These are phyloP conservation scores for Ciconia stormi DNA, from an alignment of 2,113 vertebrate species.

Conservation along the genomic window DNA sequence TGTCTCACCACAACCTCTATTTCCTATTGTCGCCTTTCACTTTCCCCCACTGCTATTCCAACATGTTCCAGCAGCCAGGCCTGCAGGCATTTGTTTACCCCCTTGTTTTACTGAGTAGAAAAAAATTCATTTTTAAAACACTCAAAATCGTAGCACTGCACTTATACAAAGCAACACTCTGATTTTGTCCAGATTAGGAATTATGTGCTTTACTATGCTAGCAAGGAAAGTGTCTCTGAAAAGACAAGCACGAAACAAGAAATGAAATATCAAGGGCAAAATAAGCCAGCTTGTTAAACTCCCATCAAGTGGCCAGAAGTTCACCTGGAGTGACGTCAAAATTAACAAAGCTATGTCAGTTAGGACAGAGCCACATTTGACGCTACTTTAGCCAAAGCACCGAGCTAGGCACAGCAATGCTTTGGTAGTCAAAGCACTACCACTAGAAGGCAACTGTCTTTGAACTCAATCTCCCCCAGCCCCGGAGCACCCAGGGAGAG, in stretches of 20 bases:
- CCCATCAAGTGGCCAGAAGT: neutral
- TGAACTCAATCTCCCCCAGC: neutral
- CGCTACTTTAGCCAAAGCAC: neutral
- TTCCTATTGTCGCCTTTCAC: neutral
- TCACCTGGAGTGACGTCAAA: neutral
- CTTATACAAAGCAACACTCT: neutral
- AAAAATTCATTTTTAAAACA: neutral
- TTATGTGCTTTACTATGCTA: fast-evolving
- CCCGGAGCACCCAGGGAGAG: neutral
- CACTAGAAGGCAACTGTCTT: neutral
- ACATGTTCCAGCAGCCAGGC: neutral
- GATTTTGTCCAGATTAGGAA: neutral
- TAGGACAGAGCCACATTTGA: neutral
- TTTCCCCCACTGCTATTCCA: neutral
- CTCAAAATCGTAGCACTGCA: neutral
- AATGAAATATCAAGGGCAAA: neutral
- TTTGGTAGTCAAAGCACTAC: neutral
- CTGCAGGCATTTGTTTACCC: neutral
- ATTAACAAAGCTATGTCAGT: neutral
- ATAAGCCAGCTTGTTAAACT: neutral
- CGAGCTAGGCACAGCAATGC: neutral
- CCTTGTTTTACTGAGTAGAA: neutral
- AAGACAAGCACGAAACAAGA: neutral
- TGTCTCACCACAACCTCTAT: neutral
- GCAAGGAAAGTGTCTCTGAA: neutral